Evolutionary conservation across 2,888 invertebrate species (phyloP), one percentile per base, ranked within the genome.

Genomic region (Drosophila anceps): DNA sequence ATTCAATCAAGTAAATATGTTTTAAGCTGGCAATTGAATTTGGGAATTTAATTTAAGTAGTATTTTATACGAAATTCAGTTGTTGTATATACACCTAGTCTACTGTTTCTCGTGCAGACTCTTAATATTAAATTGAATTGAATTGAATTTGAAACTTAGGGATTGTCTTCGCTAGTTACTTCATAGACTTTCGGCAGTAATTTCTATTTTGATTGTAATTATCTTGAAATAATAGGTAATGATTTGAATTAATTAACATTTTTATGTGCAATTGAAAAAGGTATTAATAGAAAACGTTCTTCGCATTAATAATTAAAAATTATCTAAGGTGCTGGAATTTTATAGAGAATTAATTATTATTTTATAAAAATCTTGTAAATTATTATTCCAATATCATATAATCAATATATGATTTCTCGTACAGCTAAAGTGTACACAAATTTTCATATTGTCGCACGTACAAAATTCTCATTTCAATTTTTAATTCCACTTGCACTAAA

Each of bases 401-500:
- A 20, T 12, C 43, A 43, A 43, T 44, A 48, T 29, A 29, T 5
- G n/a, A 48, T 48, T n/a, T 48, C 3, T n/a, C n/a, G n/a, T 13
- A 3, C 8, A 24, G 44, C 15, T 20, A 33, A 37, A 76, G 71
- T 15, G 48, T 61, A 65, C 27, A 39, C 51, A 41, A 37, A 60
- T 75, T 54, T 48, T 35, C 43, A 50, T 35, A 71, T 64, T 76
- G 64, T 76, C 46, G 48, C 10, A 50, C 9, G 37, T 12, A 9
- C 8, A 37, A 44, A 67, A 57, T 61, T 20, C 35, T 51, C 57
- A 18, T 59, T 39, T 18, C 27, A 27, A 44, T 35, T 24, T 60
- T 72, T 62, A 80, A 78, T 68, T 78, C 63, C 57, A 72, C 66
- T 76, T 57, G 60, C 76, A 72, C 46, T 54, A 70, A 76, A 76